Base-by-base conservation (phyloP, 2,888 invertebrate species). In the Epirrhoe tristata region DNA sequence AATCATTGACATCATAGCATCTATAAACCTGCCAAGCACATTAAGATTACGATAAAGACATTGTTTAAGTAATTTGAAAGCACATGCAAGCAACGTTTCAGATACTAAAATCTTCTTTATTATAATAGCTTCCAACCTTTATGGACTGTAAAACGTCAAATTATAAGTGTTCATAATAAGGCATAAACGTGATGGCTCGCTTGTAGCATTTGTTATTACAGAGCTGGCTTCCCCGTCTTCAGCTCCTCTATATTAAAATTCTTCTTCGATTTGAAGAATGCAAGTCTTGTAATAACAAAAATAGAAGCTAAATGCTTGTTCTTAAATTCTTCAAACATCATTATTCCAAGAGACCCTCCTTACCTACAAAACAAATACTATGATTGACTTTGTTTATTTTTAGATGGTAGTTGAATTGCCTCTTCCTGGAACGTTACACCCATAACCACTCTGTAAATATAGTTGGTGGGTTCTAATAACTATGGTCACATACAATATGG, bases 371-470 rank as follows among this genome's bases (percentile, higher is more conserved):
- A 88, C 86, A 91, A 91, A 91, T 85, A 88, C 85, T 81, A 82
- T 77, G 84, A 87, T 82, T 83, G 87, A 86, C 85, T 84, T 80
- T 89, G 87, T 91, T 91, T 91, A 90, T 90, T 91, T 91, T 88
- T 85, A 86, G 86, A 84, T 85, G 83, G 83, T 82, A 85, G 81
- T 86, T 85, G 85, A 87, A 91, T 89, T 86, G 85, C 85, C 85
- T 86, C 85, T 91, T 90, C 89, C 83, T 76, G 82, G 88, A 90
- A 90, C 83, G 82, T 81, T 86, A 86, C 86, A 84, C 84, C 81
- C 81, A 85, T 89, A 89, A 90, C 90, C 88, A 84, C 76, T 86
- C 72, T 76, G 84, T 89, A 88, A 91, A 90, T 85, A 90, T 75
- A 63, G 71, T 66, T 74, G 74, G 74, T 77, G 74, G 74, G 71